Base-by-base conservation (phyloP, 1,140 invertebrate species). In the Drosophila lacertosa region DNA sequence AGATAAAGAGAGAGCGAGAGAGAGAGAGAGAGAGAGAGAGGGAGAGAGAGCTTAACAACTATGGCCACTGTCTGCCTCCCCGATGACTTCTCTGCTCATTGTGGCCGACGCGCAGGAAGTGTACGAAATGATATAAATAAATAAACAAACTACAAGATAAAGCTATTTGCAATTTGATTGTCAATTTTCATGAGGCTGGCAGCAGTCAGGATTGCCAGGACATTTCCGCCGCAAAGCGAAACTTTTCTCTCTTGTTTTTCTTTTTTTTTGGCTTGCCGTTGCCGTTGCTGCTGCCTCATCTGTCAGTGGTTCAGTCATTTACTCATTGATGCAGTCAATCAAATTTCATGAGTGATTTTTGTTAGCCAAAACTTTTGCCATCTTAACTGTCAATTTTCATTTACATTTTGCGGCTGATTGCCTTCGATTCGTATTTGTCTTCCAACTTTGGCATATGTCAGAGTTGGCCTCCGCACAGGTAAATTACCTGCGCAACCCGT, bases 121-220 rank as follows among this genome's bases (percentile, higher is more conserved):
- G 81, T 74, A 84, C 81, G 73, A 86, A 84, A 84, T 88, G 81
- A 84, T 88, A 84, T 84, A 84, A 84, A 84, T 84, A 84, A 84
- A 84, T 84, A 84, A 84, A 72, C 80, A 84, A 84, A 86, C 82
- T 86, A 86, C 81, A 88, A 86, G 82, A 86, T 86, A 86, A 86
- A 86, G 82, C 82, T 88, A 86, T 86, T 86, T 86, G 82, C 82
- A 82, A 86, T 86, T 86, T 86, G 82, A 86, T 86, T 86, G 82
- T 86, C 82, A 86, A 88, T 86, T 89, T 84, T 74, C 82, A 86
- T 88, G 82, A 84, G 73, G 33, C 48, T 47, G 44, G 40, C 55
- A 47, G 32, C 11, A n/a, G 65, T 22, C 64, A 42, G 63, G 63
- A 78, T 59, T 63, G 75, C 50, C 75, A 74, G 75, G 70, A 83